phyloP scores from a whole-genome alignment of 2,888 invertebrate species.

The Aphodius granarius region DNA sequence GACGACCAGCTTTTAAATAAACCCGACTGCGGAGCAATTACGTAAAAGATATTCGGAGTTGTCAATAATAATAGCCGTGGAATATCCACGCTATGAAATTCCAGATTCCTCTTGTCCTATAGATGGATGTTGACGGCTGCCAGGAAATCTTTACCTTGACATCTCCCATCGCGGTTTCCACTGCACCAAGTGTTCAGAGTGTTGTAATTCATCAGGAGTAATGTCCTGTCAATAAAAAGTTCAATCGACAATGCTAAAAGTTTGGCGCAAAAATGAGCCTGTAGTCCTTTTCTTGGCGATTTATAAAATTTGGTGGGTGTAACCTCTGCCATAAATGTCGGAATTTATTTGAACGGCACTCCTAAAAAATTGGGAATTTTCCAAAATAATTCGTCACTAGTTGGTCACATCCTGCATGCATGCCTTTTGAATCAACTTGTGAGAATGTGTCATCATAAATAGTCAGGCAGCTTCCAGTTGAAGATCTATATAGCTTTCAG shows the following conservation, averaged over 20 bases:
- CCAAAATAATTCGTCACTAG: not conserved
- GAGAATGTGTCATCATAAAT: not conserved
- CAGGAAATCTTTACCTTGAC: not conserved
- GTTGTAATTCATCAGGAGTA: not conserved
- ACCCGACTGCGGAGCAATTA: not conserved
- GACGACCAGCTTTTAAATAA: not conserved
- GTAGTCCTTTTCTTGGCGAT: too few species aligned
- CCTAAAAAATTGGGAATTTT: not conserved
- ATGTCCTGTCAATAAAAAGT: not conserved
- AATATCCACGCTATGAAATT: not conserved
- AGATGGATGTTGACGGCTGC: not conserved
- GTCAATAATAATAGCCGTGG: not conserved
- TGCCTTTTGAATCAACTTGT: not conserved
- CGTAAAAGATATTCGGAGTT: not conserved
- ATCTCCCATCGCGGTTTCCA: not conserved
- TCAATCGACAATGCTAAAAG: too few species aligned
- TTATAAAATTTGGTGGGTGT: not conserved
- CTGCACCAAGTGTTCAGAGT: not conserved
- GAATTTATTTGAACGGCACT: not conserved
- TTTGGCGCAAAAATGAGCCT: too few species aligned
- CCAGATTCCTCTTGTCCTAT: not conserved
- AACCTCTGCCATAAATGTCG: not conserved
- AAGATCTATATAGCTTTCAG: too few species aligned
- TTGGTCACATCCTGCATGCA: not conserved
- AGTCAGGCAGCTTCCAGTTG: too few species aligned